Base-by-base conservation (phyloP, 2,113 vertebrate genomes). In the Noturus placidus region DNA sequence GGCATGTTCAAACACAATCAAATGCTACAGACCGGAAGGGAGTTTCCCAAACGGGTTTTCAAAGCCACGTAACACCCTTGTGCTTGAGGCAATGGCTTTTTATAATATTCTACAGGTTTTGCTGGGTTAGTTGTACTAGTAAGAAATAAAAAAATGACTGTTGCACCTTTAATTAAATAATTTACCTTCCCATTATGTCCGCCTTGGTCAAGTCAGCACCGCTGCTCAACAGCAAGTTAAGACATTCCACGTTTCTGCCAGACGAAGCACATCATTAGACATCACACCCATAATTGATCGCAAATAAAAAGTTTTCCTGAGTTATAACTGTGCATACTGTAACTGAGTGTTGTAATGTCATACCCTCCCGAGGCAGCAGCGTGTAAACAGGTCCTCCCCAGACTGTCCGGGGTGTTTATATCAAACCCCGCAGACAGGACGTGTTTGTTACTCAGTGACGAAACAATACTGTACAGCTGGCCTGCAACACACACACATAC, bases 341-440 rank as follows among this genome's bases (percentile, higher is more conserved):
- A 74, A 20, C 3, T 42, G 11, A 2, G 4, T 46, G 38, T 30
- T 17, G 78, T 57, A n/a, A 22, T 63, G 42, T 35, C 95, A 82
- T 88, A 99, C 98, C 98, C 97, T 95, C 97, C 97, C 63, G 97
- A 97, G 92, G 98, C 97, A 94, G 97, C 97, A 93, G 97, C 97
- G 88, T 99, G 98, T 91, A 99, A 95, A 93, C 97, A 97, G 83
- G 97, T 99, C 91, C 97, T 97, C 89, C 98, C 97, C 52, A 96
- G 94, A 93, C 95, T 96, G 91, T 99, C 98, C 46, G 94, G 93
- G 0, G 94, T 96, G 93, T 99, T 98, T 90, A 99, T 96, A 91
- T 99, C 97, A 87, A 97, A 97, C 90, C 96, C 97, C 56, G 95
- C 94, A 0, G 96, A 96, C 85, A 95, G 93, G 80, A 94, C 95